Percentiles rank a stretch among this genome's conserved stretches.
Conservation (phyloP, 1,140 invertebrate genomes). For the Scaptomyza montana region DNA sequence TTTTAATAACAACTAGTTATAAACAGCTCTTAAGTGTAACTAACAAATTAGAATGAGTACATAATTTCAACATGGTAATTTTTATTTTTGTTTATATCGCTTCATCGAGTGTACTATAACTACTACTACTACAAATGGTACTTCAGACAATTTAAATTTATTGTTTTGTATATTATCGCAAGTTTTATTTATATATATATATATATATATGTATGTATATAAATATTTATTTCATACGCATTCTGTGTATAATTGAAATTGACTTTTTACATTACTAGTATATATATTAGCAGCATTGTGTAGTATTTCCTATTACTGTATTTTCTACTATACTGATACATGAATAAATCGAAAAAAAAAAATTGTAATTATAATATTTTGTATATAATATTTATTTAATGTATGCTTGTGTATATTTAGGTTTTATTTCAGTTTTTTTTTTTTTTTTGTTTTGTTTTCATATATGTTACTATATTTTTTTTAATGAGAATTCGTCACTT, state of each 20-base stretch:
- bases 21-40: conserved; percentile 26
- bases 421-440: conserved; percentile 22
- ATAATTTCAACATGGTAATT: conserved; percentile 46
- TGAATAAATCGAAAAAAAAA: conserved; percentile 19
- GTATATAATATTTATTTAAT: conserved; percentile 45
- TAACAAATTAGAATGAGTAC: conserved; percentile 49
- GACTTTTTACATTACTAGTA: conserved; percentile 63
- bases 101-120: background rate
- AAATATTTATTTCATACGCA: conserved; percentile 26
- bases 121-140: conserved; percentile 11
- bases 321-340: conserved; percentile 3
- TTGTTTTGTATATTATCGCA: conserved; percentile 3
- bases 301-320: conserved; percentile 12
- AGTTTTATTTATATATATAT: conserved; percentile 7
- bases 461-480: background rate
- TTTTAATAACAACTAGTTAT: conserved; percentile 34
- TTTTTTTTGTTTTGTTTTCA: background rate
- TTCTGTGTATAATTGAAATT: conserved; percentile 63
- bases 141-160: background rate
- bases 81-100: conserved; percentile 8
- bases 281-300: conserved; percentile 18
- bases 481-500: conserved; percentile 66
- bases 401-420: conserved; percentile 35
- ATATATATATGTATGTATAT: conserved; percentile 12
- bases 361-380: conserved; percentile 39